A percentile compares a stretch with the other conserved stretches of the same genome.
These are phyloP conservation scores for Eledona agricola DNA, from an alignment of 2,888 invertebrate genomes.

Conservation along the genomic window DNA sequence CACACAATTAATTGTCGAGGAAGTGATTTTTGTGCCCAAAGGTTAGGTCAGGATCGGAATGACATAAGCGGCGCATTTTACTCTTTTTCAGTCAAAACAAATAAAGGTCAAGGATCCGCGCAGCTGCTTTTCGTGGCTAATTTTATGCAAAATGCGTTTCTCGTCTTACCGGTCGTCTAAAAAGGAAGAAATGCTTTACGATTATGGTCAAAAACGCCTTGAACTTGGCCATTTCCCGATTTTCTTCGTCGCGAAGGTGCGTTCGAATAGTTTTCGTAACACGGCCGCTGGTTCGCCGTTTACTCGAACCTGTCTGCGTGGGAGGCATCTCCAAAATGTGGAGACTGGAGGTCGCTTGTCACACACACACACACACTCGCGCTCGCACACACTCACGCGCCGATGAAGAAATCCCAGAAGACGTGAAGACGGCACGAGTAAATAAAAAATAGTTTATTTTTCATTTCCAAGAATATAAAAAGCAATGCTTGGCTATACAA, in stretches of 20 bases:
- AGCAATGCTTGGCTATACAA: conserved; percentile 41
- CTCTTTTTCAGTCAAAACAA: conserved; percentile 25
- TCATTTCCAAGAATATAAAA: conserved; percentile 43
- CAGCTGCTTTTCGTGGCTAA: conserved; percentile 17
- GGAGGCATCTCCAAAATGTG: conserved; percentile 38
- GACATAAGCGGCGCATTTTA: conserved; percentile 11
- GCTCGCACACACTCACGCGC: neutral
- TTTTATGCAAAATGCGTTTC: conserved; percentile 27
- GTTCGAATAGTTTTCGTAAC: conserved; percentile 39
- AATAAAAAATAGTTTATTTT: conserved; percentile 45
- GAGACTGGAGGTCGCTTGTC: conserved; percentile 2
- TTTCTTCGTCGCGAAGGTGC: conserved; percentile 43
- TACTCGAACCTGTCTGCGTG: conserved; percentile 36
- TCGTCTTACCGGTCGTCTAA: conserved; percentile 16
- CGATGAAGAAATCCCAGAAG: conserved; percentile 3
- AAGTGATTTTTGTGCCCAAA: conserved; percentile 8
- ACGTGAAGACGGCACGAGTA: conserved; percentile 12
- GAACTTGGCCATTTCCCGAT: conserved; percentile 39
- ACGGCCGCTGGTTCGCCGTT: conserved; percentile 35
- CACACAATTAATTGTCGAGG: conserved; percentile 6
- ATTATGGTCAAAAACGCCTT: conserved; percentile 37
- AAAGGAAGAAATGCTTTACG: too few species aligned
- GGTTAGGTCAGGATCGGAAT: conserved; percentile 26
- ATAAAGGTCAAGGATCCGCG: conserved; percentile 31
- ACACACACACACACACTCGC: neutral